Percentiles rank a stretch among this genome's conserved stretches.
phyloP scores from a whole-genome alignment of 2,797 vertebrate genomes.

The Enteromius mattozi region DNA sequence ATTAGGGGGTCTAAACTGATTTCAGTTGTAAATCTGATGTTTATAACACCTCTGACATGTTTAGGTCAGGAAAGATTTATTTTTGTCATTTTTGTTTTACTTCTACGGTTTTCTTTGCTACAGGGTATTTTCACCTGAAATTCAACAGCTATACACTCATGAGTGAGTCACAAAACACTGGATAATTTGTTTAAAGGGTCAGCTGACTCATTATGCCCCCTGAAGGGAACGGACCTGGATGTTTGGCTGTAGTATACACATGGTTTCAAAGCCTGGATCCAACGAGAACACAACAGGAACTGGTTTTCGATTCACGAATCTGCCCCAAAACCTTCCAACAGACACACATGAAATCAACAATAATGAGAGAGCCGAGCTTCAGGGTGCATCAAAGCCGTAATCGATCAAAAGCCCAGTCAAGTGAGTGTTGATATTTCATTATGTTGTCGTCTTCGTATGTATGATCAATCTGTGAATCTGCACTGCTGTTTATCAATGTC shows the following conservation, averaged over 20 bases:
- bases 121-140: neutral
- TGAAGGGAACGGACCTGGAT: neutral
- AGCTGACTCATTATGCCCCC: neutral
- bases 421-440: conserved; percentile 32
- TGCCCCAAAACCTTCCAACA: neutral
- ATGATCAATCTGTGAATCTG: conserved; percentile 43
- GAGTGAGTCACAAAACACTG: conserved; percentile 26
- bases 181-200: neutral
- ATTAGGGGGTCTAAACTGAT: neutral
- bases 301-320: neutral
- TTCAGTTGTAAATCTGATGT: neutral
- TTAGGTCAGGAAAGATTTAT: neutral
- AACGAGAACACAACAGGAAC: neutral
- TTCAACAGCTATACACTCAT: conserved; percentile 10
- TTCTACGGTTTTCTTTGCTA: neutral
- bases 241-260: neutral
- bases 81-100: neutral
- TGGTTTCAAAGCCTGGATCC: neutral
- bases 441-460: conserved; percentile 39
- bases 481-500: conserved; percentile 32
- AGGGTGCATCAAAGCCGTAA: conserved; percentile 1
- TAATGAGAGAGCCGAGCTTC: neutral
- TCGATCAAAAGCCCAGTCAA: neutral
- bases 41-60: neutral
- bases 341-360: neutral